Percentiles rank a stretch among this genome's conserved stretches.
Evolutionary conservation across 2,113 vertebrate species (phyloP).

Genomic region (Periophthalmus modestus): DNA sequence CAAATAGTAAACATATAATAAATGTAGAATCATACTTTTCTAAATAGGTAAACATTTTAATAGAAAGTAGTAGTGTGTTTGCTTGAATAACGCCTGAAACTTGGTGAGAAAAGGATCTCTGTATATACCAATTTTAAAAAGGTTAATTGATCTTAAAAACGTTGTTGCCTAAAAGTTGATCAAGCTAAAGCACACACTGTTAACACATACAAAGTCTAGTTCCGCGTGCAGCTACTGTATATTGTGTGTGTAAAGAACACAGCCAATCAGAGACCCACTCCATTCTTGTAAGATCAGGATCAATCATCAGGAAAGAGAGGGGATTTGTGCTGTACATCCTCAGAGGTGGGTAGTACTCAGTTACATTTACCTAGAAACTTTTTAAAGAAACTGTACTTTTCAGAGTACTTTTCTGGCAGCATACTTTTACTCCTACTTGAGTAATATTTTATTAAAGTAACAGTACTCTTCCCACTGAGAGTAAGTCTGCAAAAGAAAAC

Average conservation of each 20-base stretch:
- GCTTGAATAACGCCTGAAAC: conserved; percentile 43
- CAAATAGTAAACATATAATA: conserved; percentile 61
- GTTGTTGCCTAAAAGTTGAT: conserved; percentile 6
- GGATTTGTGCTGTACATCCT: neutral
- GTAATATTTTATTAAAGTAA: no score
- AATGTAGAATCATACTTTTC: conserved; percentile 49
- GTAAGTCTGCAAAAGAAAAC: no score
- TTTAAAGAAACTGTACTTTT: no score
- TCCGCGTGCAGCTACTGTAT: conserved; percentile 57
- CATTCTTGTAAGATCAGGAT: conserved; percentile 24
- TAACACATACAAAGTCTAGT: conserved; percentile 36
- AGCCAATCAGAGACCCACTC: conserved; percentile 56
- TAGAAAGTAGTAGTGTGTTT: conserved; percentile 59
- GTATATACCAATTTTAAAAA: conserved; percentile 30
- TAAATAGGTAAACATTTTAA: conserved; percentile 61
- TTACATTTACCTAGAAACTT: no score
- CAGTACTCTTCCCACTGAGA: no score
- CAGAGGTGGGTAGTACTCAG: no score
- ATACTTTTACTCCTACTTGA: no score
- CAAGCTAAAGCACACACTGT: conserved; percentile 30
- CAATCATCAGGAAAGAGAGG: conserved; percentile 8
- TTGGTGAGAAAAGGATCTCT: conserved; percentile 39
- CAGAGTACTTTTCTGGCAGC: no score
- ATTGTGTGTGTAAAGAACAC: conserved; percentile 36
- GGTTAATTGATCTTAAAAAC: neutral